Base-by-base conservation (phyloP, 30 jellyfish, hydroid and myxozoan genomes). In the Aurelia sp. region DNA sequence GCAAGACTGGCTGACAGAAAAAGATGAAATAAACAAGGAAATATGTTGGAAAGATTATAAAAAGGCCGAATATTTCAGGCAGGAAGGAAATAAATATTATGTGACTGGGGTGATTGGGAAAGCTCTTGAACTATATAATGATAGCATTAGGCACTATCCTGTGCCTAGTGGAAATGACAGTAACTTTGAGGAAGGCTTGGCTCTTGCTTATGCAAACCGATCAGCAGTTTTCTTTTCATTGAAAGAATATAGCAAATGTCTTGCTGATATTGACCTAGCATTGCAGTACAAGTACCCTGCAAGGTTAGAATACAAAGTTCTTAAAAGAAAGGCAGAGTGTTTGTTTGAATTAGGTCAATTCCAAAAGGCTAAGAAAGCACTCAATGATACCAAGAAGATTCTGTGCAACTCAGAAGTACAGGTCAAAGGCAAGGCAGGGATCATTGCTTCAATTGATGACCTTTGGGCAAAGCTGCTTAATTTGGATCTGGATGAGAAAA, bases 161-260 rank as follows among this genome's bases (percentile, higher is more conserved):
- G 6, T 35, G 68, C 48, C 89, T 6, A 10, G 31, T 33, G 74
- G 5, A 3, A 4, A 58, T 58, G 67, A 11, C 0, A 20, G 27
- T 15, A 58, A 6, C 5, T 17, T 15, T 59, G 75, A 73, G 53
- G 30, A 65, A 11, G 44, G 51, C 33, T 31, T 82, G 20, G 72
- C 95, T 4, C 96, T 89, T 30, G 89, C 93, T 22, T 89, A 59
- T 66, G 99, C 91, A 6, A 94, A 94, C 79, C 95, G 99, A 58
- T 89, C 99, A 6, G 99, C 99, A 9, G 97, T 94, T 6, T 74
- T 94, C 27, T 89, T 83, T 58, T 51, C 73, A 37, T 58, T 48
- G 81, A 65, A 73, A 11, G 50, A 33, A 19, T 85, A 33, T 78
- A 59, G 61, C n/a, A 70, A 88, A 77, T 94, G 99, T 65, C 71